These are phyloP conservation scores for Rhopalosiphum padi DNA, from an alignment of 1,140 invertebrate species.

Conservation along the genomic window DNA sequence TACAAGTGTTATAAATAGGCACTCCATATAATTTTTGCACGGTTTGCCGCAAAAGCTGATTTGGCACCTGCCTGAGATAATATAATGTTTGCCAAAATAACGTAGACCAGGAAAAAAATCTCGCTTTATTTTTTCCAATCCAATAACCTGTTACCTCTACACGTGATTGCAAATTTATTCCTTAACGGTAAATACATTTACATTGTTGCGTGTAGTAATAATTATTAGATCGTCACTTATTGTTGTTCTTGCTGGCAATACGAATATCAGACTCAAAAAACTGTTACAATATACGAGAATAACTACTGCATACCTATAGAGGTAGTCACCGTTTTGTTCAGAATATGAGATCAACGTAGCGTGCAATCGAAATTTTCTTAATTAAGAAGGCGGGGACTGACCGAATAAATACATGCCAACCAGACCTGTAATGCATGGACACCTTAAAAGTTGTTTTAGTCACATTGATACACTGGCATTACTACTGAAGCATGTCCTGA, in stretches of 20 bases:
- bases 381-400: too few relatives aligned
- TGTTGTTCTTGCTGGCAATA: neutral
- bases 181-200: neutral
- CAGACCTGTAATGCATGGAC: too few relatives aligned
- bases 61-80: neutral
- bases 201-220: neutral
- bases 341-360: neutral
- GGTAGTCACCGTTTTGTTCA: neutral
- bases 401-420: too few relatives aligned
- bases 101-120: neutral
- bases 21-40: neutral
- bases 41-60: neutral
- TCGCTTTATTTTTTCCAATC: neutral
- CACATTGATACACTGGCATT: neutral
- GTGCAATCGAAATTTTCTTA: too few relatives aligned
- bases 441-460: neutral
- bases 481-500: neutral
- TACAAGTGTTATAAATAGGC: constrained; percentile 25
- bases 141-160: neutral
- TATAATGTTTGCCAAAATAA: constrained; percentile 3
- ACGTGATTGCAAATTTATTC: neutral
- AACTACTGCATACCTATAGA: neutral
- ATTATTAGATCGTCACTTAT: neutral
- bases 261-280: neutral
- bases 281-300: neutral